A percentile compares a stretch with the other conserved stretches of the same genome.
Evolutionary conservation across 2,888 invertebrate genomes (phyloP).

Genomic region (Myopa testacea): DNA sequence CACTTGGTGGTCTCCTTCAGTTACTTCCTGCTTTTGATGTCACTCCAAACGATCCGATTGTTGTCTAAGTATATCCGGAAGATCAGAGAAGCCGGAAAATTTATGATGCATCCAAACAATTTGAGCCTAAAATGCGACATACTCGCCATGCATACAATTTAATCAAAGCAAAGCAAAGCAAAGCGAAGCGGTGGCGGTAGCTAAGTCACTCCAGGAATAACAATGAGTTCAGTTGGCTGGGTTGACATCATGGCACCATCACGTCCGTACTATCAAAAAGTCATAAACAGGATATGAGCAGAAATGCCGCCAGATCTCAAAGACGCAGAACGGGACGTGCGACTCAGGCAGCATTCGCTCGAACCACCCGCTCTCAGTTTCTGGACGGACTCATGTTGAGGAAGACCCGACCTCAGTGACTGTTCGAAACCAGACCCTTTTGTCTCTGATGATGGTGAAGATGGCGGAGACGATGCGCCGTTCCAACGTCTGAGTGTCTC

Average conservation of each 20-base stretch:
- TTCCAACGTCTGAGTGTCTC: neutral
- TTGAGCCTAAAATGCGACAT: neutral
- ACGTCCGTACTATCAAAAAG: constrained; percentile 47
- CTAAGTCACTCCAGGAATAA: constrained; percentile 20
- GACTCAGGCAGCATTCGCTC: neutral
- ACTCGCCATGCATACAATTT: constrained; percentile 8
- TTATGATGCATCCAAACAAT: constrained; percentile 16
- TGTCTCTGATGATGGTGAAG: neutral
- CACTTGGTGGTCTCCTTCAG: neutral
- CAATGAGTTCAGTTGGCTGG: constrained; percentile 16
- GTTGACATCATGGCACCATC: constrained; percentile 34
- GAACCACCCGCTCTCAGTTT: constrained; percentile 21
- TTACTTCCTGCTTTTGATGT: neutral
- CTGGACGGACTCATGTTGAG: neutral
- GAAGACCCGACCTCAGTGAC: constrained; percentile 4
- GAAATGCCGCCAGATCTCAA: constrained; percentile 34
- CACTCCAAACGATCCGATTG: neutral
- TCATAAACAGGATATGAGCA: constrained; percentile 48
- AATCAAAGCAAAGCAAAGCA: constrained; percentile 2
- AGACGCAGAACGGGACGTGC: neutral
- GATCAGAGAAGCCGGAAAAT: constrained; percentile 1
- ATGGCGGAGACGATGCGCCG: neutral
- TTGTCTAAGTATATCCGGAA: too few species aligned
- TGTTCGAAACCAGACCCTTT: neutral
- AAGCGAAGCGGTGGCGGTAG: neutral